phyloP scores from a whole-genome alignment of 2,797 vertebrate genomes.

The Pogoniulus pusillus region DNA sequence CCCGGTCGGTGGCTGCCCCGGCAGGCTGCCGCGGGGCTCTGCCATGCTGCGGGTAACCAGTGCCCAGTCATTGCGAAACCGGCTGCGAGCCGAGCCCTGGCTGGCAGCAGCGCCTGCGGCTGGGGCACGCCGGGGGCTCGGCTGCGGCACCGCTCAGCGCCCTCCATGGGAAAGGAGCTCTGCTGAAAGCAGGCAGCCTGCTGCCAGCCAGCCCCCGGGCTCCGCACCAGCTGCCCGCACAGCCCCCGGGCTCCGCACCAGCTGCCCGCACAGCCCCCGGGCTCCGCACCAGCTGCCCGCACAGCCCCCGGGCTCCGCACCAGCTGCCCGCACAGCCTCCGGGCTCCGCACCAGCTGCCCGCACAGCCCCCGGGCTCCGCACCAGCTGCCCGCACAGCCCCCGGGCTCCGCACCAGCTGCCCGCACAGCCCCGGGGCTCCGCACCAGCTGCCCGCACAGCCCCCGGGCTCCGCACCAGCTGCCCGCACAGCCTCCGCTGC shows the following conservation, averaged over 20 bases:
- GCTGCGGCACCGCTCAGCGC: background rate
- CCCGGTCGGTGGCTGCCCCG: background rate
- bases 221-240: rapidly evolving
- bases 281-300: no score
- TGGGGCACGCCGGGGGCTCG: background rate
- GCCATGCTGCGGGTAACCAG: background rate
- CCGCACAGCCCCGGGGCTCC: no score
- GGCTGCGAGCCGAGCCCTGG: background rate
- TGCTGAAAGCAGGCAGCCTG: background rate
- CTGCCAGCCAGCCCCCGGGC: background rate
- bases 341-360: no score
- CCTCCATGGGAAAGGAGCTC: background rate
- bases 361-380: no score
- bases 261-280: no score
- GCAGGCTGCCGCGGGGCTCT: background rate
- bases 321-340: no score
- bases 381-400: no score
- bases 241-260: no score
- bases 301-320: no score
- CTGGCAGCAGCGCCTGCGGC: background rate
- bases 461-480: no score
- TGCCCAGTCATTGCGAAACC: background rate
- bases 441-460: background rate
- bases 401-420: no score
- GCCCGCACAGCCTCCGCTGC: no score